Evolutionary conservation across 2,888 invertebrate genomes (phyloP), one percentile per base, ranked within the genome.

Genomic region (Euproctis similis): DNA sequence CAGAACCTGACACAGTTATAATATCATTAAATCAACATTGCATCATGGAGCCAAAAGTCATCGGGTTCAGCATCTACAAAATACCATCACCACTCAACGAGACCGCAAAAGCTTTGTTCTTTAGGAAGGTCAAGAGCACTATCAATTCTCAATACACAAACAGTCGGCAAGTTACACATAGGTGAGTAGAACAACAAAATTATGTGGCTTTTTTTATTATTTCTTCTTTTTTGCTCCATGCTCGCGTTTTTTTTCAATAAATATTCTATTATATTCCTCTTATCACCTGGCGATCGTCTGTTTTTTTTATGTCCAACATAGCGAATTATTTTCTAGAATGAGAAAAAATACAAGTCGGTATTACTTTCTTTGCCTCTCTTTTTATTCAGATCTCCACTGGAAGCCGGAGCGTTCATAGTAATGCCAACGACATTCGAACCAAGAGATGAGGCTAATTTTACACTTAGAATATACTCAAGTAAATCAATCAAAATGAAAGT

Each of bases 341-440:
- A 11, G 4, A 1, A 5, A n/a, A 11, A 8, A 16, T 7, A 19
- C 1, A 4, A 7, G 7, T 18, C 16, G 8, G 12, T 13, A 5
- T 13, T 6, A 4, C 7, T 11, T 12, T 8, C 14, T 14, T 6
- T n/a, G n/a, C n/a, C n/a, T n/a, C n/a, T 22, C 20, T 3, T 3
- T 8, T 21, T 29, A 61, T 89, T 87, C 65, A 88, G 94, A 51
- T 93, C 92, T 60, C 89, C 90, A 39, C 73, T 96, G 44, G 93
- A 93, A 53, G 88, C 91, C 41, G 95, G 94, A 2, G 89, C 92
- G 13, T 96, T 94, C 67, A 84, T 96, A 19, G 87, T 96, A 24
- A 87, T 96, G 57, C 96, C 96, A 0, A 96, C 96, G 1, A 96
- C 96, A 1, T 96, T 95, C 61, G 96, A 96, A 61, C 94, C 96